A percentile compares a stretch with the other conserved stretches of the same genome.
Conservation (phyloP, 2,113 vertebrate genomes). For the Corythoichthys intestinalis region DNA sequence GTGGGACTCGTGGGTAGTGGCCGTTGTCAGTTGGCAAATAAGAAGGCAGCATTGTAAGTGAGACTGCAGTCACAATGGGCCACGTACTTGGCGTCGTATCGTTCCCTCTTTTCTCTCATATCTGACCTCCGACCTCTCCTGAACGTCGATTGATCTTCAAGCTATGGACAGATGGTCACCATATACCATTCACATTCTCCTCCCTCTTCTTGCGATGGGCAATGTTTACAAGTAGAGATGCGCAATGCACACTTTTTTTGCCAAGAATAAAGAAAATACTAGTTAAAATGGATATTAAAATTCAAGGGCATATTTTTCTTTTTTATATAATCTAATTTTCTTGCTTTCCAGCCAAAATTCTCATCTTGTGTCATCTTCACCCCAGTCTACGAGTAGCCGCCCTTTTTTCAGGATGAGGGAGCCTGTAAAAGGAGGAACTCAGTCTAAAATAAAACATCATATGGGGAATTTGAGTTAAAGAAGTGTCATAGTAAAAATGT, state of each 20-base stretch:
- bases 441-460: not conserved
- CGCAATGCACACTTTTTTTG: conserved; percentile 25
- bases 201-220: conserved; percentile 52
- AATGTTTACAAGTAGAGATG: conserved; percentile 48
- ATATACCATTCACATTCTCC: conserved; percentile 20
- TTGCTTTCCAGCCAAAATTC: conserved; percentile 21
- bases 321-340: conserved; percentile 2
- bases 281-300: conserved; percentile 20
- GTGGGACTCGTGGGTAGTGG: conserved; percentile 37
- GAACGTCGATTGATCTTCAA: conserved; percentile 64
- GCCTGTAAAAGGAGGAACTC: not conserved
- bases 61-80: conserved; percentile 53
- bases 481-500: too few species aligned
- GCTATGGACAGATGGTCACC: conserved; percentile 72
- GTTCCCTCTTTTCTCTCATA: conserved; percentile 21
- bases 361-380: conserved; percentile 56
- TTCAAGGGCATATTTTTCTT: conserved; percentile 22
- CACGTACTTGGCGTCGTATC: conserved; percentile 60
- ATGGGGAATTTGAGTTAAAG: not conserved
- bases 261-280: conserved; percentile 11
- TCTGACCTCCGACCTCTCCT: conserved; percentile 22
- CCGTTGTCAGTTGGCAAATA: conserved; percentile 53
- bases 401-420: conserved; percentile 3
- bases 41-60: conserved; percentile 58
- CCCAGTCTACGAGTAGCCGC: conserved; percentile 6